Conservation (phyloP, 2,888 invertebrate genomes). For the Julus scandinavius region DNA sequence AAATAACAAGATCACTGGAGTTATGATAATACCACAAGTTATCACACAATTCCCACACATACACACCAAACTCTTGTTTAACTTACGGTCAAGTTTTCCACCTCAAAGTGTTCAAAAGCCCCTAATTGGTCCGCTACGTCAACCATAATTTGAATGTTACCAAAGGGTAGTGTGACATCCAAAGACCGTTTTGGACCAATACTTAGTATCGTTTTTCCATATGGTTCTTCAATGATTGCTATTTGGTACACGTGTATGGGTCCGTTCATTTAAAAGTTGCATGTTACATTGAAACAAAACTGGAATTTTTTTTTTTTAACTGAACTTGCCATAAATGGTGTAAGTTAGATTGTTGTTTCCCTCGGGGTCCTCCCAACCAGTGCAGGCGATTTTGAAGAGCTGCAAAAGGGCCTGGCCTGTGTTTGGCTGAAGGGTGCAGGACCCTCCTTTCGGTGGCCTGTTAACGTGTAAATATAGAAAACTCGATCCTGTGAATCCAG, state of each 20-base stretch:
- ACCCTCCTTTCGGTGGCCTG: slow-evolving; percentile 61
- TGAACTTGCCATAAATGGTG: slow-evolving; percentile 50
- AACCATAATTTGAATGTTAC: slow-evolving; percentile 60
- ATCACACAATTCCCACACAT: too few relatives aligned
- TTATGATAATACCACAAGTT: too few relatives aligned
- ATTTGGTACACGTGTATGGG: background rate
- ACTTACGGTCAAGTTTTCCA: slow-evolving; percentile 59
- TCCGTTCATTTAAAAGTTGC: too few relatives aligned
- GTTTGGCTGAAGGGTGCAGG: slow-evolving; percentile 59
- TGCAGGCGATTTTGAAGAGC: slow-evolving; percentile 59
- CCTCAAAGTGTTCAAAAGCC: slow-evolving; percentile 60
- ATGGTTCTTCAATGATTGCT: background rate
- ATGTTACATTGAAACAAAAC: too few relatives aligned
- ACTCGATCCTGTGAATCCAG: slow-evolving; percentile 59
- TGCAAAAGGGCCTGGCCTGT: slow-evolving; percentile 60
- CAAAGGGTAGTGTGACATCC: slow-evolving; percentile 60
- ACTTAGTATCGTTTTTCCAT: background rate
- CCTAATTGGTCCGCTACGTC: slow-evolving; percentile 61
- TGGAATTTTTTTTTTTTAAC: too few relatives aligned
- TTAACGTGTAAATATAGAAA: slow-evolving; percentile 61
- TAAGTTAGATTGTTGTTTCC: slow-evolving; percentile 54
- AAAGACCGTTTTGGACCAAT: slow-evolving; percentile 59
- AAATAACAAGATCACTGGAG: too few relatives aligned
- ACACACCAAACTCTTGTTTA: too few relatives aligned
- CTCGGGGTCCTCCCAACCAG: slow-evolving; percentile 61